phyloP scores from a whole-genome alignment of 35 echinoderm and acorn worm species.

The Heliocidaris erythrogramma region DNA sequence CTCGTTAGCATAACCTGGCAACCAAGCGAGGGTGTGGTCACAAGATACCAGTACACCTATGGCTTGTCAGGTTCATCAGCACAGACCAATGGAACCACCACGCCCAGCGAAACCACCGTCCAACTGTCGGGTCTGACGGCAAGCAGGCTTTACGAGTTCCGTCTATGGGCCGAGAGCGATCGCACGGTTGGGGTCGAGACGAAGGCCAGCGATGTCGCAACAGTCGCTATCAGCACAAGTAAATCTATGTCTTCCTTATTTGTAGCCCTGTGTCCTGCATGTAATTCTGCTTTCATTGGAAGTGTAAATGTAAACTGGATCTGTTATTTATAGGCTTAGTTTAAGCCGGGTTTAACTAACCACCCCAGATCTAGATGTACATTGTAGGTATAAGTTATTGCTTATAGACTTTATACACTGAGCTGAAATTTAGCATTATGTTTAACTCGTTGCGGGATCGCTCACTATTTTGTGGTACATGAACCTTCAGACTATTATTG shows the following conservation, averaged over 20 bases:
- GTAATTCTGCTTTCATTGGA: too few relatives aligned
- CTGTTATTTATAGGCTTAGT: too few relatives aligned
- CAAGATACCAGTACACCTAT: not conserved
- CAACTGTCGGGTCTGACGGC: not conserved
- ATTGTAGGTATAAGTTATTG: too few relatives aligned
- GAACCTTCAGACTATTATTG: too few relatives aligned
- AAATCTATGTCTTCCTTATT: not conserved
- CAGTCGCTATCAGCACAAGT: not conserved
- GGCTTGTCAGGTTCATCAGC: not conserved
- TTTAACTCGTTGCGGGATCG: too few relatives aligned
- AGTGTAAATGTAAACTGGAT: too few relatives aligned
- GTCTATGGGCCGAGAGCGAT: not conserved
- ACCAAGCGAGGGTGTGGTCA: constrained; percentile 13
- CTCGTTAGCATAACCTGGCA: not conserved
- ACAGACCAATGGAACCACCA: not conserved
- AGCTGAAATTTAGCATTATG: too few relatives aligned
- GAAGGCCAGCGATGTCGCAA: not conserved
- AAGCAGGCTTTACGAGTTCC: not conserved
- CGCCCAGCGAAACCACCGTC: not conserved
- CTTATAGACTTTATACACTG: too few relatives aligned
- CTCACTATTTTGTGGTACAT: too few relatives aligned
- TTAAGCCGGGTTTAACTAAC: too few relatives aligned
- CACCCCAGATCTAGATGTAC: too few relatives aligned
- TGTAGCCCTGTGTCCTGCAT: not conserved
- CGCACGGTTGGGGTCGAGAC: not conserved